Evolutionary conservation across 2,797 vertebrate species (phyloP).

Genomic region (Chelidonichthys spinosus): DNA sequence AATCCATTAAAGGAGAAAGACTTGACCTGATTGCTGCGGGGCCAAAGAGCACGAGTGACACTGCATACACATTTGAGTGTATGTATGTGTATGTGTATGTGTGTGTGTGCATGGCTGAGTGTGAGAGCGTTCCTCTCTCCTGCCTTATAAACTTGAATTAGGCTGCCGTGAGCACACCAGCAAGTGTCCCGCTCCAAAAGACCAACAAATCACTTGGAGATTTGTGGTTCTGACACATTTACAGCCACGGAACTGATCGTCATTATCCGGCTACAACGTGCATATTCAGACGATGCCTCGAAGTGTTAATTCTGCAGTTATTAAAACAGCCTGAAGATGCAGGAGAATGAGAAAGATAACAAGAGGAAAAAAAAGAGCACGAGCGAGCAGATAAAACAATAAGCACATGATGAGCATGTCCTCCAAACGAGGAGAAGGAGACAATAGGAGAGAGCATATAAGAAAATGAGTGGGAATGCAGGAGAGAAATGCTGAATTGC

Average conservation of each 20-base stretch:
- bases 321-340: conserved; percentile 53
- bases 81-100: conserved; percentile 23
- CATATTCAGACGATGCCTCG: conserved; percentile 50
- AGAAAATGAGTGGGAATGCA: conserved; percentile 54
- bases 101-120: conserved; percentile 18
- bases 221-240: conserved; percentile 59
- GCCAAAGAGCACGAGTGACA: conserved; percentile 64
- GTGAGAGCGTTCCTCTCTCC: conserved; percentile 43
- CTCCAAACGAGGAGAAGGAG: conserved; percentile 6
- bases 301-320: conserved; percentile 55
- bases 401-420: conserved; percentile 23
- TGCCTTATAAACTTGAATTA: conserved; percentile 58
- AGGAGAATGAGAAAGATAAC: conserved; percentile 8
- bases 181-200: conserved; percentile 49
- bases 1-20: conserved; percentile 70
- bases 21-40: conserved; percentile 64
- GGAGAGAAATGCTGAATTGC: conserved; percentile 76
- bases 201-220: conserved; percentile 61
- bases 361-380: background rate
- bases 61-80: conserved; percentile 57
- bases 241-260: conserved; percentile 56
- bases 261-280: conserved; percentile 61
- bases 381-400: conserved; percentile 33
- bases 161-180: conserved; percentile 16
- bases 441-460: conserved; percentile 33